phyloP scores from a whole-genome alignment of 2,888 invertebrate genomes.

The Caenorhabditis macrosperma region DNA sequence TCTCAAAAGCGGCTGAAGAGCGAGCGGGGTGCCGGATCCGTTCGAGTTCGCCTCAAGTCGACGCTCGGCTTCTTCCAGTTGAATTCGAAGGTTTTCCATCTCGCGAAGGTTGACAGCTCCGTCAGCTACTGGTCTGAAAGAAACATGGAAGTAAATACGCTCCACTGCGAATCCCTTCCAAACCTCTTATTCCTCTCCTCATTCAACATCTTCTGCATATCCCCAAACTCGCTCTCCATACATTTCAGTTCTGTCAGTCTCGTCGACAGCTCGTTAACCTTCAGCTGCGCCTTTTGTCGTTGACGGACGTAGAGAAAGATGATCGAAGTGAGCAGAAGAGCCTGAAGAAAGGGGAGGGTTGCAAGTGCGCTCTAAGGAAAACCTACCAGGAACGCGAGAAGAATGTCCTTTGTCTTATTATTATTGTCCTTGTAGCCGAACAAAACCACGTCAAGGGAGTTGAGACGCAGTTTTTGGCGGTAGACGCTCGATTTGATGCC shows the following conservation, averaged over 20 bases:
- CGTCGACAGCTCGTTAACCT: constrained; percentile 68
- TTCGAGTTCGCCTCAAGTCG: constrained; percentile 78
- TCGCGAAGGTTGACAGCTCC: constrained; percentile 56
- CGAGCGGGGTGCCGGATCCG: constrained; percentile 85
- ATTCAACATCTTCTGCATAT: constrained; percentile 84
- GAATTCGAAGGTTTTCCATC: constrained; percentile 68
- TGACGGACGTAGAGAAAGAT: constrained; percentile 63
- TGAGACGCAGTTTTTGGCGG: constrained; percentile 90
- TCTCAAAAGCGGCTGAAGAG: constrained; percentile 94
- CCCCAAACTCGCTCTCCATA: constrained; percentile 95
- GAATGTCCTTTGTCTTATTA: constrained; percentile 72
- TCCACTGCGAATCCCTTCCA: background rate
- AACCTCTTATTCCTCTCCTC: constrained; percentile 58
- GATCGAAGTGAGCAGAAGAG: constrained; percentile 81
- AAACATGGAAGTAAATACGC: too few species aligned
- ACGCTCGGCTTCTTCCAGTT: constrained; percentile 75
- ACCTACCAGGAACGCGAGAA: constrained; percentile 70
- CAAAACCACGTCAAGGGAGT: constrained; percentile 98
- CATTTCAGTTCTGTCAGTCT: constrained; percentile 86
- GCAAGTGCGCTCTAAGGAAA: background rate
- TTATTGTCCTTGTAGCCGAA: constrained; percentile 93
- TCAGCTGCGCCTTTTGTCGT: constrained; percentile 48
- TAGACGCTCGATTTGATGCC: constrained; percentile 98
- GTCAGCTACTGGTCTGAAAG: constrained; percentile 43
- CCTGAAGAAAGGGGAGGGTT: too few species aligned